phyloP scores from a whole-genome alignment of 2,888 invertebrate species.

The Hololepta plana region DNA sequence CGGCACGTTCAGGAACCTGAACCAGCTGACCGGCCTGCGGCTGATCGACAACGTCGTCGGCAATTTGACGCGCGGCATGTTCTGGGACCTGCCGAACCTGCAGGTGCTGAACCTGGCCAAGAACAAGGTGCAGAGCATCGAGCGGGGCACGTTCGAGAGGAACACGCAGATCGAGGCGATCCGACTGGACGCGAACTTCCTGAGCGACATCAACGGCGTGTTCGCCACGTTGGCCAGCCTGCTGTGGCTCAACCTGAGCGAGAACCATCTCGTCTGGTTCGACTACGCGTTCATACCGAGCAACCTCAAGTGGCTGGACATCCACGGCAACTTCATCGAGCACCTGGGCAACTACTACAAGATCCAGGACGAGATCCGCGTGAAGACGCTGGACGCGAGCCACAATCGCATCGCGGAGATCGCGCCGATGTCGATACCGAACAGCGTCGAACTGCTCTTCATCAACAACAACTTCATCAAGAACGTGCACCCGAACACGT shows the following conservation, averaged over 20 bases:
- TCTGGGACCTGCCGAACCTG: slow-evolving; percentile 67
- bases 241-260: slow-evolving; percentile 74
- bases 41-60: slow-evolving; percentile 82
- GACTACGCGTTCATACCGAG: slow-evolving; percentile 84
- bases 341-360: slow-evolving; percentile 77
- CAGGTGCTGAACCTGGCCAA: slow-evolving; percentile 78
- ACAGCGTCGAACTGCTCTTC: slow-evolving; percentile 72
- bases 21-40: slow-evolving; percentile 71
- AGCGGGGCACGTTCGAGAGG: slow-evolving; percentile 65
- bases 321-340: slow-evolving; percentile 79
- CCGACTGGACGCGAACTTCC: slow-evolving; percentile 70
- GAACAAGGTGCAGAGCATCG: slow-evolving; percentile 74
- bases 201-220: slow-evolving; percentile 78
- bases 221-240: slow-evolving; percentile 72
- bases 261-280: slow-evolving; percentile 84
- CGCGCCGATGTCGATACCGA: slow-evolving; percentile 68
- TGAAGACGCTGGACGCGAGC: slow-evolving; percentile 75
- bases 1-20: slow-evolving; percentile 68
- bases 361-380: slow-evolving; percentile 60
- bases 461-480: slow-evolving; percentile 78
- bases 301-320: slow-evolving; percentile 77
- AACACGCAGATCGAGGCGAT: slow-evolving; percentile 73
- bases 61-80: slow-evolving; percentile 68
- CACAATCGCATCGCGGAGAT: slow-evolving; percentile 75
- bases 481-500: slow-evolving; percentile 67